Base-by-base conservation (phyloP, 2,888 invertebrate genomes). In the Drosophila greeni region DNA sequence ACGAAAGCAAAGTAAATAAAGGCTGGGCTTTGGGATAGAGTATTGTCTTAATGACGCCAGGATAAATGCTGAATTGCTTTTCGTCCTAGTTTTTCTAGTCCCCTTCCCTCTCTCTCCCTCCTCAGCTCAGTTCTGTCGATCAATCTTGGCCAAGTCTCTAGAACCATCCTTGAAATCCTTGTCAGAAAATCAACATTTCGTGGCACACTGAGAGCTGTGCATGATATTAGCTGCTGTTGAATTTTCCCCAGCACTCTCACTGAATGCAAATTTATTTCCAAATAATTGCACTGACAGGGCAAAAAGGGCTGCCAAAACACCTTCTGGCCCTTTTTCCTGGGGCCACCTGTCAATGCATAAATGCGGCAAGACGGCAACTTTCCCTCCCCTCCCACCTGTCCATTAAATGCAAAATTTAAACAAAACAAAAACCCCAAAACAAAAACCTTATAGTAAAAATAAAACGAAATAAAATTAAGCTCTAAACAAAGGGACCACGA, bases 181-280 rank as follows among this genome's bases (percentile, higher is more conserved):
- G 58, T 14, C 59, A 18, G 18, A 29, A 59, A 59, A 23, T 37
- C 59, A 59, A 59, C 59, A 56, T 23, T 36, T 57, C 14, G 31
- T 23, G 42, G 34, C 42, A 55, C 36, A 42, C 57, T 23, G n/a
- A n/a, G 34, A 36, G 43, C 42, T 34, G 42, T 43, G 61, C 51
- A 31, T 60, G 49, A 56, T 11, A 37, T 14, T 39, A 37, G 52
- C 37, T 52, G 33, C 45, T 29, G 45, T 45, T 37, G 20, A 49
- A 59, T 49, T 60, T 51, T 51, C 18, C 18, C 34, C 42, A 37
- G 43, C 45, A 16, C n/a, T 20, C 26, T 8, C 23, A n/a, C 29
- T 26, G 65, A 64, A 62, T 62, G 65, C 62, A 62, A 62, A 62
- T 62, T 62, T 52, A 52, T 62, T 64, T 43, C 62, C 31, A 64